Percentiles rank a stretch among this genome's conserved stretches.
Evolutionary conservation across 2,888 invertebrate genomes (phyloP).

Genomic region (Toxonevra muliebris): DNA sequence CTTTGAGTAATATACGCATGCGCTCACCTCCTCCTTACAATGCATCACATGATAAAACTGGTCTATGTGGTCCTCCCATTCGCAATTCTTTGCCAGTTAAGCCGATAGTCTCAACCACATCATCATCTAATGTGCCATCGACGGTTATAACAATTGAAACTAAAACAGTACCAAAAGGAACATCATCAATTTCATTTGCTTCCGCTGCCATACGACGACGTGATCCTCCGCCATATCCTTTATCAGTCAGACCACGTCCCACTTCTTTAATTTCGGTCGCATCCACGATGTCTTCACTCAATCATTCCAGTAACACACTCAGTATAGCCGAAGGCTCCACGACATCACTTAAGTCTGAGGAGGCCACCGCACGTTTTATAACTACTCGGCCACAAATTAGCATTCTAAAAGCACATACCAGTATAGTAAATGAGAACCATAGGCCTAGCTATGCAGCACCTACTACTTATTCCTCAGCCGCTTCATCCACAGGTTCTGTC

Average conservation of each 20-base stretch:
- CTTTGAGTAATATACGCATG: slow-evolving; percentile 63
- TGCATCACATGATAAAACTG: slow-evolving; percentile 71
- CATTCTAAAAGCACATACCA: slow-evolving; percentile 80
- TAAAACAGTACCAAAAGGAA: slow-evolving; percentile 38
- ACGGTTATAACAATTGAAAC: slow-evolving; percentile 33
- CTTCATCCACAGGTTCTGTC: slow-evolving; percentile 50
- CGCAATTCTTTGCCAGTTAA: slow-evolving; percentile 34
- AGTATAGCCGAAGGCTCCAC: slow-evolving; percentile 52
- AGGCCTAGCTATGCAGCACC: slow-evolving; percentile 70
- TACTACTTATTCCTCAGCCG: slow-evolving; percentile 56
- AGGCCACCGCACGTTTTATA: slow-evolving; percentile 79
- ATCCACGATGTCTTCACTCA: slow-evolving; percentile 48
- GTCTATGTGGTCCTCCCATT: slow-evolving; percentile 63
- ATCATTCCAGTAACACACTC: slow-evolving; percentile 59
- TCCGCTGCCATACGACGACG: slow-evolving; percentile 59
- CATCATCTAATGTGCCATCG: slow-evolving; percentile 25
- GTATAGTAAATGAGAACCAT: slow-evolving; percentile 72
- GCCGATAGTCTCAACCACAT: slow-evolving; percentile 9
- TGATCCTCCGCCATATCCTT: slow-evolving; percentile 76
- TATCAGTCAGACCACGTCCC: slow-evolving; percentile 64
- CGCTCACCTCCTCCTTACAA: slow-evolving; percentile 77
- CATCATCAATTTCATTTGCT: slow-evolving; percentile 28
- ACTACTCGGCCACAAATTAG: slow-evolving; percentile 80
- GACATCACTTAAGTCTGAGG: slow-evolving; percentile 69
- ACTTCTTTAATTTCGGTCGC: slow-evolving; percentile 64